phyloP scores from a whole-genome alignment of 2,888 invertebrate genomes.

The Gryllus longicercus region DNA sequence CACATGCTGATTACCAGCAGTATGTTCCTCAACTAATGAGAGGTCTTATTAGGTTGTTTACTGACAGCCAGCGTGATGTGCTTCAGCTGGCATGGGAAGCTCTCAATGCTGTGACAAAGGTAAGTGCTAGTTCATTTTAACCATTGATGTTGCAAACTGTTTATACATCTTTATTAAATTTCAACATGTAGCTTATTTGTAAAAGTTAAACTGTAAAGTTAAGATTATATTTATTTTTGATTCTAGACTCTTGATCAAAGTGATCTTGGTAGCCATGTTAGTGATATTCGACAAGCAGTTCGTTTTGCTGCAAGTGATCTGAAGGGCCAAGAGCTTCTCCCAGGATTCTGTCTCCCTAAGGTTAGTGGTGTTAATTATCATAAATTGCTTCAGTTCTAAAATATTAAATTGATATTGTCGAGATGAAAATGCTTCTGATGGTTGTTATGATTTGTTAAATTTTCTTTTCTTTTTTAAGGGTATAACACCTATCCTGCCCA shows the following conservation, averaged over 20 bases:
- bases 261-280: constrained; percentile 80
- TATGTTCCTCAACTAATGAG: constrained; percentile 85
- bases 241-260: constrained; percentile 72
- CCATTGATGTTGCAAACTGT: too few relatives aligned
- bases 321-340: constrained; percentile 71
- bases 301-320: constrained; percentile 83
- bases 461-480: constrained; percentile 53
- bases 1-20: constrained; percentile 80
- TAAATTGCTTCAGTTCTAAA: too few relatives aligned
- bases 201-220: too few relatives aligned
- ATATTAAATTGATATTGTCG: too few relatives aligned
- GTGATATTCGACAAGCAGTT: constrained; percentile 89
- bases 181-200: too few relatives aligned
- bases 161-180: too few relatives aligned
- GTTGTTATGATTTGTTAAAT: too few relatives aligned
- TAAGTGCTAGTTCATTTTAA: constrained; percentile 40
- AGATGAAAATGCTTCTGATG: too few relatives aligned
- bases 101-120: constrained; percentile 80
- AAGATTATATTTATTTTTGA: constrained; percentile 20
- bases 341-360: constrained; percentile 92
- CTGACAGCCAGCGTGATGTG: constrained; percentile 75
- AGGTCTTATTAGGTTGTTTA: constrained; percentile 81
- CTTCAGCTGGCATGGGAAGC: constrained; percentile 89
- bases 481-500: constrained; percentile 87
- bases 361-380: constrained; percentile 43